These are phyloP conservation scores for Popillia japonica DNA, from an alignment of 1,140 invertebrate genomes.

Conservation along the genomic window DNA sequence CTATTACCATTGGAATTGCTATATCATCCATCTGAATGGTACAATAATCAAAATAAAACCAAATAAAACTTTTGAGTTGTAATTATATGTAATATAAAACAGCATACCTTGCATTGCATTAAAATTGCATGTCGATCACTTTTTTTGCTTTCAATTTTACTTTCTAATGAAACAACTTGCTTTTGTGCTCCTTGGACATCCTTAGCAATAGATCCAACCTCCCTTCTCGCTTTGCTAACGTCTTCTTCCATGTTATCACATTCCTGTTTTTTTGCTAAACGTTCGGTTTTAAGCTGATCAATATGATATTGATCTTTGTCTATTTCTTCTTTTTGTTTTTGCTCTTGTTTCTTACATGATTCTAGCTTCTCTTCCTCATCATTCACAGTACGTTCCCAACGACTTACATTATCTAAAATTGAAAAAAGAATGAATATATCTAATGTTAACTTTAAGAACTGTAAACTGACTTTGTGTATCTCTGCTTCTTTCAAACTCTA, in stretches of 20 bases:
- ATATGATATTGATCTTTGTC: slow-evolving; percentile 88
- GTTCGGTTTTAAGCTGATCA: slow-evolving; percentile 81
- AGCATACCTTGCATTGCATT: slow-evolving; percentile 88
- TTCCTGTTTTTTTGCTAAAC: slow-evolving; percentile 81
- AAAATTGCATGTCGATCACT: slow-evolving; percentile 92
- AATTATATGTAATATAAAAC: too few relatives aligned
- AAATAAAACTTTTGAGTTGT: too few relatives aligned
- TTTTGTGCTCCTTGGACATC: slow-evolving; percentile 91
- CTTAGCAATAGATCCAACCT: slow-evolving; percentile 87
- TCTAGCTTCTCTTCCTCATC: slow-evolving; percentile 94
- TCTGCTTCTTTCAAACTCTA: slow-evolving; percentile 95
- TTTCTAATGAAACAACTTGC: slow-evolving; percentile 82
- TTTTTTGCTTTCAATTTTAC: slow-evolving; percentile 90
- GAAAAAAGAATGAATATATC: slow-evolving; percentile 43
- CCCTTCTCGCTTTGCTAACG: slow-evolving; percentile 83
- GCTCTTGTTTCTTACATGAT: slow-evolving; percentile 85
- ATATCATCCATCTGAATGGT: slow-evolving; percentile 88
- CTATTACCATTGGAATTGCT: slow-evolving; percentile 84
- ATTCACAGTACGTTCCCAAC: slow-evolving; percentile 93
- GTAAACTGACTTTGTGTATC: slow-evolving; percentile 80
- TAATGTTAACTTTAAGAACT: not conserved
- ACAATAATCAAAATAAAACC: slow-evolving; percentile 44
- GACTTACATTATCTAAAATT: slow-evolving; percentile 82
- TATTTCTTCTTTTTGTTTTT: slow-evolving; percentile 88
- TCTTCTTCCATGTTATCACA: slow-evolving; percentile 87